Percentiles rank a stretch among this genome's conserved stretches.
Conservation (phyloP, 1,140 invertebrate species). For the Tenebrio molitor region DNA sequence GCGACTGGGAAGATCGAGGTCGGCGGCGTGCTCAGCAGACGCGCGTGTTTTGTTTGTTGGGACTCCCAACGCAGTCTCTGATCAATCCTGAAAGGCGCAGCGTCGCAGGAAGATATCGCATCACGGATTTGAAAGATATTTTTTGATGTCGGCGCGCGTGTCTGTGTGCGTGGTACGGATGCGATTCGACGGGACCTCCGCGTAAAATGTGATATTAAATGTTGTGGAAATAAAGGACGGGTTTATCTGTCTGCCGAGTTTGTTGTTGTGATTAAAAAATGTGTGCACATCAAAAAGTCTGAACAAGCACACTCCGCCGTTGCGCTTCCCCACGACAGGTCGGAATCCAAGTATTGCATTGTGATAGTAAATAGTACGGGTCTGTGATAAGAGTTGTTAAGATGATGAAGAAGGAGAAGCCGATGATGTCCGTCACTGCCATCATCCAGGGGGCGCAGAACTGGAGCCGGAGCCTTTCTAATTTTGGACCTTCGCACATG, state of each 20-base stretch:
- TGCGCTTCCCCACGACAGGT: neutral
- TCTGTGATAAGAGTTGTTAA: conserved; percentile 47
- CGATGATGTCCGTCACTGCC: conserved; percentile 85
- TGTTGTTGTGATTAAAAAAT: conserved; percentile 33
- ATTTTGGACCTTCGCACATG: conserved; percentile 59
- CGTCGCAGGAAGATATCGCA: neutral
- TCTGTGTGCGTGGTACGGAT: neutral
- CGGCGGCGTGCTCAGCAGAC: conserved; percentile 9
- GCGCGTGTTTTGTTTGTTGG: conserved; percentile 40
- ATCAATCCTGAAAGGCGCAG: conserved; percentile 6
- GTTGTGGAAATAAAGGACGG: conserved; percentile 7
- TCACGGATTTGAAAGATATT: neutral
- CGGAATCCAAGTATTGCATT: conserved; percentile 6
- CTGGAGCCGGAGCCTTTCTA: conserved; percentile 70
- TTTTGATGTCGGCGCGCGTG: conserved; percentile 9
- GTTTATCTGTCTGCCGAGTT: conserved; percentile 31
- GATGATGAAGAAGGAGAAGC: conserved; percentile 87
- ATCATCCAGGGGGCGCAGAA: conserved; percentile 79
- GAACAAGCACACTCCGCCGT: neutral
- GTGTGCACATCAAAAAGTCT: conserved; percentile 34
- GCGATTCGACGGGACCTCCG: no score
- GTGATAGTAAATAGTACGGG: no score
- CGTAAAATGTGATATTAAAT: conserved; percentile 31
- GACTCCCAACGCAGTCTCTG: conserved; percentile 21
- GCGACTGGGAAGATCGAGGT: conserved; percentile 39